Evolutionary conservation across 2,888 invertebrate species (phyloP), one percentile per base, ranked within the genome.

Genomic region (Ischnus inquisitorius): DNA sequence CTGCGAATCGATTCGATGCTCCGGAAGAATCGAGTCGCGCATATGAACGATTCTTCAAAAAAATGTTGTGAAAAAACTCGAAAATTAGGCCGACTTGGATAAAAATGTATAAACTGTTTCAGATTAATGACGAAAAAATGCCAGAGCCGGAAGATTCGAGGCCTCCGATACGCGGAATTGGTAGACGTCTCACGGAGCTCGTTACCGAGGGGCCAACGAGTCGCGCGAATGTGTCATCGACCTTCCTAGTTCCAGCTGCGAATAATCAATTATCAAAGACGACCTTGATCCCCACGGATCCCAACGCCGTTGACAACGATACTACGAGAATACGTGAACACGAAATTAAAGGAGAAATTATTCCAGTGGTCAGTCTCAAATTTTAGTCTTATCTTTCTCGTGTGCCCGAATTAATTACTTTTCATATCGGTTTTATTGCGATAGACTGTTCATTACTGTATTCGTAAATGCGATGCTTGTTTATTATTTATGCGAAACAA

Each of bases 121-220:
- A 81, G 79, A 43, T 74, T 2, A 6, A 14, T 25, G 74, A 34
- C n/a, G 75, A 34, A 43, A 57, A 76, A 71, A 60, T 48, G 5
- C n/a, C 12, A 1, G 71, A 57, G 22, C 74, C 54, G 6, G 10
- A 67, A 43, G 14, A 67, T 28, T 62, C 68, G 48, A 8, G 51
- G 19, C 46, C 60, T 67, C 14, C 79, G 22, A n/a, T 28, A 62
- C 60, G 62, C 25, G 22, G 71, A 46, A 62, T 84, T 19, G 77
- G 72, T 57, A 81, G 83, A 46, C 81, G 22, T 22, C 67, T 81
- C 65, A 54, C 76, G 4, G 68, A 77, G 43, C 34, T 82, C 46
- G 8, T 19, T 57, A 8, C 54, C 10, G 80, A 80, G 2, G 60
- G 54, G 57, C 39, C 34, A n/a, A 39, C 64, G 10, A 39, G 28